A percentile compares a stretch with the other conserved stretches of the same genome.
phyloP scores from a whole-genome alignment of 2,797 vertebrate genomes.

The Ammospiza maritima region DNA sequence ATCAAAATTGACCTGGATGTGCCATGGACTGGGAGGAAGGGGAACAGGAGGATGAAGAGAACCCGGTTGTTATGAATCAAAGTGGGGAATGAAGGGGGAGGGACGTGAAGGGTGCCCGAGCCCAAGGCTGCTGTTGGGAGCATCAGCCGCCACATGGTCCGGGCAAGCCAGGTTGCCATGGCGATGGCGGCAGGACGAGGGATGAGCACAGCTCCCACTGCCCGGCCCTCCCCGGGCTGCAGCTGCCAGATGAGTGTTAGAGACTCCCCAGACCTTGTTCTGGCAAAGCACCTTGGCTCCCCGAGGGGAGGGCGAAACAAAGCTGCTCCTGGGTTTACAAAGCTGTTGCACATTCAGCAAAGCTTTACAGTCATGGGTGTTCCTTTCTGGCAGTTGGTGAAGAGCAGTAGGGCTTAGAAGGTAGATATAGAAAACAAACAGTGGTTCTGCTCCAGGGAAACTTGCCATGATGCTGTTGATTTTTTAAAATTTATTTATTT shows the following conservation, averaged over 20 bases:
- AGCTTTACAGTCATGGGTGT: background rate
- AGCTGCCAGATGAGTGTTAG: background rate
- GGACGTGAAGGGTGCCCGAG: background rate
- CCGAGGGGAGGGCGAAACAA: background rate
- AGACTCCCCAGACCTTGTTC: background rate
- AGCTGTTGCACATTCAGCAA: background rate
- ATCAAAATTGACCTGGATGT: conserved; percentile 15
- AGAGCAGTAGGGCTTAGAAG: background rate
- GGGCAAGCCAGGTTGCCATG: conserved; percentile 80
- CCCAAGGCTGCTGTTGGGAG: conserved; percentile 24
- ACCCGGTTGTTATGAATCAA: conserved; percentile 41
- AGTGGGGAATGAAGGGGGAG: conserved; percentile 14
- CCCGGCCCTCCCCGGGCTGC: fast-evolving
- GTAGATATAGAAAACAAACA: background rate
- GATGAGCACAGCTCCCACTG: conserved; percentile 15
- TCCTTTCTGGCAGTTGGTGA: background rate
- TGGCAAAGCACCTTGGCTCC: fast-evolving
- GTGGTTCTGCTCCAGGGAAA: background rate
- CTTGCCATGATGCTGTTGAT: background rate
- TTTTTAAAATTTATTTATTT: background rate
- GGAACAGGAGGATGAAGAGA: background rate
- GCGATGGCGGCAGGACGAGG: conserved; percentile 59
- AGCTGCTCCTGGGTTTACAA: conserved; percentile 61
- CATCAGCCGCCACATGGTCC: conserved; percentile 57
- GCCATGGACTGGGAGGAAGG: background rate